Evolutionary conservation across 2,888 invertebrate species (phyloP), one percentile per base, ranked within the genome.

Genomic region (Malthinus flaveolus): DNA sequence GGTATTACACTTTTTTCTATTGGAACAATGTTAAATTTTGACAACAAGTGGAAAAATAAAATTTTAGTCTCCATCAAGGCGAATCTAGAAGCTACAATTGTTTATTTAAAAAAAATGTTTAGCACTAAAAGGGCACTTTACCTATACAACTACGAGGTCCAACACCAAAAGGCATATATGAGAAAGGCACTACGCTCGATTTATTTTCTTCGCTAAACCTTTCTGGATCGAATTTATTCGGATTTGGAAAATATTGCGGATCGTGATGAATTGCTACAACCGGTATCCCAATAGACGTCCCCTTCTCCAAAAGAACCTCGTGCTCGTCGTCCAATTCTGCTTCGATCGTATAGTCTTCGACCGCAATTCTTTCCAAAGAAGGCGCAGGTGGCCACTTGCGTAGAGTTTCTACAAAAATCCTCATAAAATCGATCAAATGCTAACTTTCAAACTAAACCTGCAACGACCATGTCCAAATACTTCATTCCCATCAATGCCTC

Each of bases 131-230:
- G n/a, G n/a, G n/a, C n/a, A n/a, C n/a, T 23, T 53, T 50, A 72
- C 76, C 78, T 48, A 78, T 72, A 49, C 78, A 78, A 53, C 69
- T 71, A 56, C 76, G 63, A 4, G 76, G 76, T 1, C 78, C 78
- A 8, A 64, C 47, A 35, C 84, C 84, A 70, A 84, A 84, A 0
- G 83, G 81, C 39, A 84, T 59, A 64, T 79, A 84, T 52, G 81
- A 69, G 66, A 81, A 80, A 0, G 81, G 77, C 0, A 80, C 78
- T 47, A 82, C 76, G 7, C 80, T 75, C 13, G 76, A 75, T 67
- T 80, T 83, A 61, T 80, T 81, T n/a, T 82, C 82, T 0, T 78
- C 77, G 63, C 79, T 77, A 66, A 84, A 85, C 51, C 85, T 74
- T 59, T 83, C 83, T 0, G 82, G 82, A 32, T 75, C 76, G 64